These are phyloP conservation scores for Trididemnum nubilum DNA, from an alignment of 23 tunicate genomes.

Conservation along the genomic window DNA sequence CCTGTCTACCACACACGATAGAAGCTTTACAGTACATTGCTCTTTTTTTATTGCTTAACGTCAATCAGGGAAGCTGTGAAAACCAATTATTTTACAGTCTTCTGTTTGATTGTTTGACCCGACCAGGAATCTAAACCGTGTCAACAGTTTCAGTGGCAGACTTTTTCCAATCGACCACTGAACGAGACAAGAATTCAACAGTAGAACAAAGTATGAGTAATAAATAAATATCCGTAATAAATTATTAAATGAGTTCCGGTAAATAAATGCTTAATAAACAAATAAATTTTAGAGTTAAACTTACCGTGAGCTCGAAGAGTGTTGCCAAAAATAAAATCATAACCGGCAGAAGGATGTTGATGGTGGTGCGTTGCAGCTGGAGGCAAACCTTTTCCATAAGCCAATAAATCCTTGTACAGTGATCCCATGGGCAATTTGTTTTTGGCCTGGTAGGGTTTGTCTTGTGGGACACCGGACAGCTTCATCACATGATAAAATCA, in stretches of 20 bases:
- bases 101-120: too few species aligned
- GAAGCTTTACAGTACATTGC: not conserved
- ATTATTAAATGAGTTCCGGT: not conserved
- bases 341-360: conserved; percentile 58
- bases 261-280: not conserved
- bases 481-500: not conserved
- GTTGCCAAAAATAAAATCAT: conserved; percentile 89
- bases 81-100: not conserved
- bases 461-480: conserved; percentile 1
- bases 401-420: conserved; percentile 78
- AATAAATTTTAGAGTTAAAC: not conserved
- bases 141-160: too few species aligned
- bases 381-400: conserved; percentile 81
- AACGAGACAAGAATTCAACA: too few species aligned
- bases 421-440: conserved; percentile 86
- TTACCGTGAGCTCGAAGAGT: conserved; percentile 87
- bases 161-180: too few species aligned
- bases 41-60: not conserved
- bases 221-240: not conserved
- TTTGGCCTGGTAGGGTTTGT: not conserved
- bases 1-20: not conserved
- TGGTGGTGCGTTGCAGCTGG: conserved; percentile 61
- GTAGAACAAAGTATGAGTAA: not conserved
- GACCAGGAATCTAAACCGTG: too few species aligned
- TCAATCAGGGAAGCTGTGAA: not conserved